Percentiles rank a stretch among this genome's conserved stretches.
Evolutionary conservation across 2,797 vertebrate species (phyloP).

Genomic region (Tapera naevia): DNA sequence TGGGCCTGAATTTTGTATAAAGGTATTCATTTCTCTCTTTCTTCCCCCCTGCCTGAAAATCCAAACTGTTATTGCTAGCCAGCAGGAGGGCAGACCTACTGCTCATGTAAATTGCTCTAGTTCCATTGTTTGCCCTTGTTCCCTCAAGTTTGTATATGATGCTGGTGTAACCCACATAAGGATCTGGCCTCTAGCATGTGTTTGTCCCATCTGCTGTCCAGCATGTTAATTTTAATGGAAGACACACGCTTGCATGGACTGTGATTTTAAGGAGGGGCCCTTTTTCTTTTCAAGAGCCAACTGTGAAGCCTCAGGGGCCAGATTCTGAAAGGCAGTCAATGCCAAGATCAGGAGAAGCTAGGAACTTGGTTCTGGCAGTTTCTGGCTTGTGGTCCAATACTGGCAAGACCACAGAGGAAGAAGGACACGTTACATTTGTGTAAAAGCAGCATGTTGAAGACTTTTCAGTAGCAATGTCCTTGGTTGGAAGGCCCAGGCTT

Average conservation of each 20-base stretch:
- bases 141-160: conserved; percentile 36
- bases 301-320: conserved; percentile 46
- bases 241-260: conserved; percentile 43
- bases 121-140: conserved; percentile 45
- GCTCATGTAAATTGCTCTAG: conserved; percentile 15
- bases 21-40: neutral
- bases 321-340: conserved; percentile 41
- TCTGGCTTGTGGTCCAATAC: neutral
- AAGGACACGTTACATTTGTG: neutral
- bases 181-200: conserved; percentile 67
- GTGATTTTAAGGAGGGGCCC: conserved; percentile 46
- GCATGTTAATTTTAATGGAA: conserved; percentile 57
- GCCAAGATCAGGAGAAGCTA: conserved; percentile 24
- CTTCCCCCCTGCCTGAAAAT: neutral
- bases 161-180: conserved; percentile 41
- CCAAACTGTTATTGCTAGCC: neutral
- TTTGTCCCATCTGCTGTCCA: conserved; percentile 68
- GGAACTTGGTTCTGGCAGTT: neutral
- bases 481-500: neutral
- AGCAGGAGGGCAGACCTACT: conserved; percentile 16
- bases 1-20: neutral
- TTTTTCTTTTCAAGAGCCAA: conserved; percentile 36
- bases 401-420: neutral
- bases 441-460: neutral
- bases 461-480: neutral